Evolutionary conservation across 2,113 vertebrate species (phyloP), one percentile per base, ranked within the genome.

Genomic region (Apistogramma diplotaenia): DNA sequence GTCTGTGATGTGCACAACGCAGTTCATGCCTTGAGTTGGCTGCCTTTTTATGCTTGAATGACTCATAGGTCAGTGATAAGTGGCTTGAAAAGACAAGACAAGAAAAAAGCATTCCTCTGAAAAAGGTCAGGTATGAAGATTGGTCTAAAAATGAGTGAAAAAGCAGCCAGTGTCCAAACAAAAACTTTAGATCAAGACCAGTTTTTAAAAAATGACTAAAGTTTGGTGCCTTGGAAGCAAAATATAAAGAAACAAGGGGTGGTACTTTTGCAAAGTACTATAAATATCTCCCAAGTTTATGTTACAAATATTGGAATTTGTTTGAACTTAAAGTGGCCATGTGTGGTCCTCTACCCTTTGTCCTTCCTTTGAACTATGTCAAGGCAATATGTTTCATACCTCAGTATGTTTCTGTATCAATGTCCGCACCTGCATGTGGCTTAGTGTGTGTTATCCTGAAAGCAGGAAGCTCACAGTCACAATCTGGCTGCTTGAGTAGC

Each of bases 401-500:
- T 33, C 4, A 2, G 56, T 43, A 27, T 2, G 8, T 31, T 23
- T 77, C 35, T 51, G 31, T 53, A 19, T 59, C 9, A 27, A 56
- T 76, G 19, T 61, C 25, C 16, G 46, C 57, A 46, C 2, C 18
- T 13, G 37, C 18, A 5, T 87, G 74, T 37, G 33, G 8, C 72
- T 76, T 23, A 35, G 58, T 31, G 12, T 79, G 55, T 75, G 71
- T 65, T 23, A 43, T 60, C 18, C 55, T 75, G 61, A 82, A 84
- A 76, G 83, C 85, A 74, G 56, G 62, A 73, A 35, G 71, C 61
- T 29, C n/a, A 16, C 31, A 9, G 81, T 70, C 23, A 46, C 89
- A 85, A 75, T 85, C 83, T 89, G 85, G 73, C 67, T 81, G 15
- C 57, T 76, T 61, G 51, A 79, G 87, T 78, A 83, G 79, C 86